Percentiles rank a stretch among this genome's conserved stretches.
phyloP scores from a whole-genome alignment of 1,140 invertebrate genomes.

The Meloidogyne floridensis region DNA sequence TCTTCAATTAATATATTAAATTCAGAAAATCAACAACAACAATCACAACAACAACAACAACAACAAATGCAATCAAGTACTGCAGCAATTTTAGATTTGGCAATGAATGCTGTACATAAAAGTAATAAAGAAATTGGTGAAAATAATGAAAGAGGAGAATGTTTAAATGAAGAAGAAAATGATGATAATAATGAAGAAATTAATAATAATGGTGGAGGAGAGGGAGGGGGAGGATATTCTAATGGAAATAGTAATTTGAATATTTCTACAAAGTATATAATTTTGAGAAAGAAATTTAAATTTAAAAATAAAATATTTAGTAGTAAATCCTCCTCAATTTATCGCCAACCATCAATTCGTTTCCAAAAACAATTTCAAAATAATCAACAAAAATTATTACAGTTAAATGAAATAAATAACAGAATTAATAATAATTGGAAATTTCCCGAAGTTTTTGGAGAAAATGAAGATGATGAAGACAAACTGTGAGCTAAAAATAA shows the following conservation, averaged over 20 bases:
- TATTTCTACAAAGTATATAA: background rate
- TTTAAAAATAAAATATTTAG: background rate
- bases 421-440: background rate
- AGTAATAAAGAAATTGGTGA: background rate
- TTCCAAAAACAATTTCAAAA: background rate
- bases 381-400: background rate
- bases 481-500: background rate
- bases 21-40: background rate
- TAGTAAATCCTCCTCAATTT: background rate
- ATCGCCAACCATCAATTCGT: conserved; percentile 1
- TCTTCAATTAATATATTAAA: background rate
- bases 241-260: background rate
- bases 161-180: background rate
- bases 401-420: background rate
- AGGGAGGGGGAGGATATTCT: too few relatives aligned
- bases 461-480: conserved; percentile 5
- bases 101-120: conserved; percentile 7
- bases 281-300: background rate
- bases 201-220: background rate
- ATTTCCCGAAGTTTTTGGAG: background rate
- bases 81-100: conserved; percentile 26
- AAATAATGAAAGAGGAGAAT: background rate
- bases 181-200: background rate
- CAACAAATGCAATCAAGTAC: conserved; percentile 20
- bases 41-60: background rate